Conservation (phyloP, 2,113 vertebrate genomes). For the Ctenodactylus gundi region DNA sequence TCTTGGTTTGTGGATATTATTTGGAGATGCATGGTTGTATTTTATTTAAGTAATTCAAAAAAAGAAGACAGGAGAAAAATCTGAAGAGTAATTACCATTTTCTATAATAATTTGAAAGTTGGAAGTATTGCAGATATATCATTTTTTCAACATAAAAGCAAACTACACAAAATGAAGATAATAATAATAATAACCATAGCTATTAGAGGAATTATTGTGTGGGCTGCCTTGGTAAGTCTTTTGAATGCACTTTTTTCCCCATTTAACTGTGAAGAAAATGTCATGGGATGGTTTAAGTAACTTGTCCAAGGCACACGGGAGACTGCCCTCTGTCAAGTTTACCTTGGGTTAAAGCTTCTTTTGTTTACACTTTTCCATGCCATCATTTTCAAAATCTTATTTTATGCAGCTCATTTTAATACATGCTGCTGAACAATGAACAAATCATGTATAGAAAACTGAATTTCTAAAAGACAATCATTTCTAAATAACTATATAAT, state of each 20-base stretch:
- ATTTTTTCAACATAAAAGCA: slow-evolving; percentile 4
- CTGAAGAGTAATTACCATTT: slow-evolving; percentile 23
- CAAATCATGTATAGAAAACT: slow-evolving; percentile 7
- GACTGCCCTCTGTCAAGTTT: background rate
- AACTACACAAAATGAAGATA: slow-evolving; percentile 38
- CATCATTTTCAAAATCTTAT: background rate
- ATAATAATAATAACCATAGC: slow-evolving; percentile 20
- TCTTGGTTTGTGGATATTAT: slow-evolving; percentile 10
- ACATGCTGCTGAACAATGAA: background rate
- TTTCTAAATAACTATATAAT: background rate
- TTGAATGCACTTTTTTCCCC: background rate
- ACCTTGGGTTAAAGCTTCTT: background rate
- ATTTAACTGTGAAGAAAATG: slow-evolving; percentile 21
- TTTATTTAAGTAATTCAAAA: slow-evolving; percentile 14
- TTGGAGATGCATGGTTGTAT: background rate
- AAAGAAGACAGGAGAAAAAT: background rate
- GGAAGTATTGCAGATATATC: background rate
- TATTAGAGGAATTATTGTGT: slow-evolving; percentile 38
- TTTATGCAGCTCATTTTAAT: slow-evolving; percentile 42
- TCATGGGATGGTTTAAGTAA: background rate
- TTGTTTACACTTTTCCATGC: slow-evolving; percentile 19
- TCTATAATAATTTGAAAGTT: slow-evolving; percentile 10
- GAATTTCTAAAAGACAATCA: background rate
- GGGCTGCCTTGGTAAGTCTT: background rate
- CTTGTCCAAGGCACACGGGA: background rate